Evolutionary conservation across 2,888 invertebrate species (phyloP).

Genomic region (Xestia rhomboidea): DNA sequence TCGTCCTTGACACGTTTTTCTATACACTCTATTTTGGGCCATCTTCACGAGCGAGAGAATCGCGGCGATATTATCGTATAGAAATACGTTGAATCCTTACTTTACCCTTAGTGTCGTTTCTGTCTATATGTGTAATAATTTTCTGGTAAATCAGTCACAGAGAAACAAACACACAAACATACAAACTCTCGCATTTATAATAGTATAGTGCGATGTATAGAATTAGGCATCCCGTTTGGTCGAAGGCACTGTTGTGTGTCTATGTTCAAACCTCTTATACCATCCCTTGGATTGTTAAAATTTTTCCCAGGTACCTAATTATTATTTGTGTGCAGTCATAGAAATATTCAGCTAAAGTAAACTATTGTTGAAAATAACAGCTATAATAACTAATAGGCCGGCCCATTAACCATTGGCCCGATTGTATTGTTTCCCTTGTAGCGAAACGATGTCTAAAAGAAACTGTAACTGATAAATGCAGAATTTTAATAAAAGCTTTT

Average conservation of each 20-base stretch:
- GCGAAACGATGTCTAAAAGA: not conserved
- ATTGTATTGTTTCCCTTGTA: not conserved
- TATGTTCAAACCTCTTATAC: too few relatives aligned
- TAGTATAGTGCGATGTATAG: not conserved
- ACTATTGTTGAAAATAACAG: not conserved
- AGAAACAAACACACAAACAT: not conserved
- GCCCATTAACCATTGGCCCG: not conserved
- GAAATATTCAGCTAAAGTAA: not conserved
- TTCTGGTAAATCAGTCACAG: not conserved
- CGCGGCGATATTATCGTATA: too few relatives aligned
- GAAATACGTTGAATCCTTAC: too few relatives aligned
- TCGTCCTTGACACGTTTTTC: too few relatives aligned
- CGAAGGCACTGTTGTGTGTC: not conserved
- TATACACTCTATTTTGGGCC: too few relatives aligned
- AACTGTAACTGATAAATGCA: not conserved
- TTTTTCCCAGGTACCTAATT: not conserved
- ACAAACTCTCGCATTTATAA: not conserved
- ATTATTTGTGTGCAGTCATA: not conserved
- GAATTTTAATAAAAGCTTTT: not conserved
- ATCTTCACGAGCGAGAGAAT: too few relatives aligned
- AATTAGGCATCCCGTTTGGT: not conserved
- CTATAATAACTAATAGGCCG: not conserved
- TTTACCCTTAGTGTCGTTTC: not conserved
- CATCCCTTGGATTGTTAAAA: not conserved
- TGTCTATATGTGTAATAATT: not conserved